Conservation (phyloP, 1,140 invertebrate species). For the Choristoneura fumiferana region DNA sequence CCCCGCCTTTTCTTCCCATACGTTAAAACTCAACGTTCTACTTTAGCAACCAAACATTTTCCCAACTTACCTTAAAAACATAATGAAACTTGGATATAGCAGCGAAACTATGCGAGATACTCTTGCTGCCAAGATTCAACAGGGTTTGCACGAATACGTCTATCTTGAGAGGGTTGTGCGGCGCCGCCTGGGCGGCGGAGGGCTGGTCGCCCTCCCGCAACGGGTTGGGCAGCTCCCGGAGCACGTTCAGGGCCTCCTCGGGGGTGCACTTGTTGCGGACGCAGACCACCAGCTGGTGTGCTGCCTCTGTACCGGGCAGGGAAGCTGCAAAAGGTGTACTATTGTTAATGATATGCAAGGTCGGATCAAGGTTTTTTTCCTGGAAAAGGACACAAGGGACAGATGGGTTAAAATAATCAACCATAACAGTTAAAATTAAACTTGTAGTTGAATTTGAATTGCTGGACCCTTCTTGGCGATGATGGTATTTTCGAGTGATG, state of each 20-base stretch:
- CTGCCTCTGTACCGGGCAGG: conserved; percentile 89
- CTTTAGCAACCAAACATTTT: too few species aligned
- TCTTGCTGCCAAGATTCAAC: conserved; percentile 95
- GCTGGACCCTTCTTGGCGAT: too few species aligned
- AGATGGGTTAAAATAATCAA: too few species aligned
- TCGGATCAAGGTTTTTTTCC: too few species aligned
- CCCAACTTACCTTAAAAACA: conserved; percentile 88
- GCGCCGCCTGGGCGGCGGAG: conserved; percentile 74
- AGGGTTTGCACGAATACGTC: conserved; percentile 98
- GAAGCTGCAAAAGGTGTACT: conserved; percentile 77
- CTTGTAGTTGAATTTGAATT: too few species aligned
- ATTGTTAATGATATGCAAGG: too few species aligned
- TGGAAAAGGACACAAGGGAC: too few species aligned
- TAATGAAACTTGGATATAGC: conserved; percentile 98
- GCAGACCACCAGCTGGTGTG: conserved; percentile 90
- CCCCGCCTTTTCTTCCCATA: too few species aligned
- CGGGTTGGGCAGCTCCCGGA: conserved; percentile 91
- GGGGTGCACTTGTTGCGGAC: conserved; percentile 93
- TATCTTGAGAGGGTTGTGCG: conserved; percentile 95
- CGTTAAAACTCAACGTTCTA: too few species aligned
- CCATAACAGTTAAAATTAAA: too few species aligned
- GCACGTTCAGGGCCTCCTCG: conserved; percentile 93
- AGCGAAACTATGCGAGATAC: conserved; percentile 98
- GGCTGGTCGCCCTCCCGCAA: conserved; percentile 81
- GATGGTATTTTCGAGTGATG: too few species aligned